Evolutionary conservation across 2,113 vertebrate species (phyloP), one percentile per base, ranked within the genome.

Genomic region (Spermophilus dauricus): DNA sequence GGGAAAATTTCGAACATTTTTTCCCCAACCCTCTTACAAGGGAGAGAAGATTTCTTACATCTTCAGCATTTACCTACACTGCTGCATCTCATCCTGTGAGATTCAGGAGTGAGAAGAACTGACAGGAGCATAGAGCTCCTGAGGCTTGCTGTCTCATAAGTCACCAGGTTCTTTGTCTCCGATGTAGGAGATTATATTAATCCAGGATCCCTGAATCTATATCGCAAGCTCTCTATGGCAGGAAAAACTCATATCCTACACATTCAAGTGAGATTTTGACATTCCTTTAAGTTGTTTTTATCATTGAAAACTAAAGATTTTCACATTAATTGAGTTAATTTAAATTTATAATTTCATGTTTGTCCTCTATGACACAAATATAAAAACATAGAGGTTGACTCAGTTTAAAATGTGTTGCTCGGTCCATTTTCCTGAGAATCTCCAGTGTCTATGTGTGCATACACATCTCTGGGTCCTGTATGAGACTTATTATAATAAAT

Each of bases 1-100:
- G 3, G 37, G 37, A 3, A 78, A 97, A 20, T 2, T 70, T 70
- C 39, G 13, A 32, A 4, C 16, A 4, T 53, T 80, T 82, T 91
- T 26, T 4, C 1, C 20, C 1, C 8, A 78, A 1, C 28, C 2
- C 2, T 0, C 0, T 26, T 16, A 76, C 26, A 70, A 39, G 61
- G 18, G 61, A 3, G 0, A 26, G 28, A 18, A 12, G 67, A 7
- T 61, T 69, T 95, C 13, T 37, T 73, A 28, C 4, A 20, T n/a
- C 2, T 26, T 28, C 26, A 85, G 6, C 2, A 20, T 65, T 18
- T 78, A 63, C 20, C 14, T 78, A 30, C 13, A 48, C 72, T 86
- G 69, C 1, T 73, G 12, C 42, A 22, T 7, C 1, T 73, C 34
- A 67, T 28, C 17, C n/a, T 48, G 24, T 75, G 86, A 93, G 16